phyloP scores from a whole-genome alignment of 2,888 invertebrate species.

The Peribatodes rhomboidaria region DNA sequence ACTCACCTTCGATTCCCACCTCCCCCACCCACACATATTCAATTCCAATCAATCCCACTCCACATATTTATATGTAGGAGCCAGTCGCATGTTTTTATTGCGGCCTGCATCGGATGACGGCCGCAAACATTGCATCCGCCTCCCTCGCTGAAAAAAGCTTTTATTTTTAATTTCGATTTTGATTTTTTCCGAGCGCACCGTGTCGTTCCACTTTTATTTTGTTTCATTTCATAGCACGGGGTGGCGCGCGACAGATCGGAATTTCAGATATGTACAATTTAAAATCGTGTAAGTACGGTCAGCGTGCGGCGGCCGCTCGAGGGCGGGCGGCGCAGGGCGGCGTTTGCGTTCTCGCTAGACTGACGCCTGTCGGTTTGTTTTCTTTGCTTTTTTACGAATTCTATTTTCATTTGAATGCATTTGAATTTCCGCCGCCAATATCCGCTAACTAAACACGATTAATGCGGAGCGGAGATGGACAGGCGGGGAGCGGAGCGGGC shows the following conservation, averaged over 20 bases:
- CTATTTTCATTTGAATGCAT: constrained; percentile 87
- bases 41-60: constrained; percentile 85
- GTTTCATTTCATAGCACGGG: constrained; percentile 86
- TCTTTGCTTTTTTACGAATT: constrained; percentile 85
- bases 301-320: constrained; percentile 63
- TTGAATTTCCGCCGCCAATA: constrained; percentile 87
- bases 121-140: constrained; percentile 84
- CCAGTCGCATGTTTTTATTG: constrained; percentile 82
- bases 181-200: constrained; percentile 83
- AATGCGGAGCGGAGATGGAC: constrained; percentile 84
- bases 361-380: constrained; percentile 86
- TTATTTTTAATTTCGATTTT: constrained; percentile 86
- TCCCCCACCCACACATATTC: constrained; percentile 76
- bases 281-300: constrained; percentile 87
- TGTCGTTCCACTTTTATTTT: constrained; percentile 84
- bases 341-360: constrained; percentile 75
- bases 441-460: constrained; percentile 88
- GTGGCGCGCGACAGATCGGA: constrained; percentile 86
- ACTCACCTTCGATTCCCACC: constrained; percentile 83
- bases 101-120: constrained; percentile 83
- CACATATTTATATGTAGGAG: constrained; percentile 84
- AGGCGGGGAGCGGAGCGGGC: constrained; percentile 67
- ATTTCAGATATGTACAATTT: constrained; percentile 87
- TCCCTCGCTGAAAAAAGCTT: constrained; percentile 79
- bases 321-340: constrained; percentile 62